Evolutionary conservation across 2,797 vertebrate species (phyloP), one percentile per base, ranked within the genome.

Genomic region (Gadopsis marmoratus): DNA sequence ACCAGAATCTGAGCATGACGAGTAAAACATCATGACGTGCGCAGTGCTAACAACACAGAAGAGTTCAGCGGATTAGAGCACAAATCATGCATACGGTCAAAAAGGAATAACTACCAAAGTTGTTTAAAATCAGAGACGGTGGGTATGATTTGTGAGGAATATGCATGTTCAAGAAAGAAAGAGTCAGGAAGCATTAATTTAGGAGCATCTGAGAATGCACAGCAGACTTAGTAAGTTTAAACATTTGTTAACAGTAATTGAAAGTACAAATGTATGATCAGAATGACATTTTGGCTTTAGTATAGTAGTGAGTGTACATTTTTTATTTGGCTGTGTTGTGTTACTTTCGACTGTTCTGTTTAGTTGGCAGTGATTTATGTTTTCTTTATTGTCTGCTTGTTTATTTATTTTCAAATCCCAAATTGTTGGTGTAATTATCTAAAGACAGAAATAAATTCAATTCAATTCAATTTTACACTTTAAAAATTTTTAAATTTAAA

Each of bases 1-100:
- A 45, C 31, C 51, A 64, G 31, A 64, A 72, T 58, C 31, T 65
- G 55, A 76, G 17, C 74, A 74, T 61, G 1, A 1, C 26, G 47
- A 76, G 51, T 31, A 19, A 62, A 64, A 82, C 54, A 54, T 35
- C 37, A 76, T 58, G 23, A 60, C 4, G 5, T 31, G 13, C 11
- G 29, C 14, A 5, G 39, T 3, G 0, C 7, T 23, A 68, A 26
- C 41, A 31, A 19, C 21, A 21, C 23, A 12, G 4, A 19, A 62
- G 33, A 59, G 61, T 66, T 35, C 23, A 60, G 17, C 37, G 23
- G 23, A 43, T 53, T 11, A 33, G 3, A 43, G 33, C 17, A 58
- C 17, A 41, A 59, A n/a, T 41, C 51, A 9, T 35, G 59, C 7
- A 29, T 33, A 13, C 14, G 16, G 17, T 59, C n/a, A 45, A 45